Evolutionary conservation across 2,888 invertebrate species (phyloP).

Genomic region (Heliconius aoede): DNA sequence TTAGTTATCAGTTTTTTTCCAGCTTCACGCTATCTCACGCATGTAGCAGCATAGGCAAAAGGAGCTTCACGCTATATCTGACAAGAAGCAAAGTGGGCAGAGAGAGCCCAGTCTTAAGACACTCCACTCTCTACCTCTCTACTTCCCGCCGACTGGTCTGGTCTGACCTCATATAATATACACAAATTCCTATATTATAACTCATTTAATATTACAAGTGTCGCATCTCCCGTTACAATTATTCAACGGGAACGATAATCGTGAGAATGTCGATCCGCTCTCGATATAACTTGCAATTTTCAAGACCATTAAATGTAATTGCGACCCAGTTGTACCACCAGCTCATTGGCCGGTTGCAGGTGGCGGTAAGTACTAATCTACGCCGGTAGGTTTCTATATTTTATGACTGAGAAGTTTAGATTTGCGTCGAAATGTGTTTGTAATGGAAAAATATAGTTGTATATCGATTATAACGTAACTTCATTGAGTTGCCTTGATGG

Average conservation of each 20-base stretch:
- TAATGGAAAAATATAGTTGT: too few relatives aligned
- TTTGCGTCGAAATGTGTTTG: background rate
- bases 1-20: too few relatives aligned
- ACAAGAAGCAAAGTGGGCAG: too few relatives aligned
- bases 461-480: background rate
- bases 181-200: too few relatives aligned
- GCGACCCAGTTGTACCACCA: constrained; percentile 10
- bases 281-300: constrained; percentile 21
- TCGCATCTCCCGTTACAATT: constrained; percentile 25
- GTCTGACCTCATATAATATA: too few relatives aligned
- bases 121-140: too few relatives aligned
- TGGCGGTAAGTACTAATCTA: background rate
- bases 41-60: too few relatives aligned
- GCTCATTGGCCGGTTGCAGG: background rate
- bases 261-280: constrained; percentile 30
- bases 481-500: background rate
- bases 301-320: constrained; percentile 26
- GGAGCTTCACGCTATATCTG: too few relatives aligned
- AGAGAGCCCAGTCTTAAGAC: too few relatives aligned
- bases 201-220: constrained; percentile 17
- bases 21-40: too few relatives aligned
- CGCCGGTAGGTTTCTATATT: background rate
- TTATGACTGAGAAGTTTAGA: background rate
- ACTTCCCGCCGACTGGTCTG: too few relatives aligned
- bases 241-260: constrained; percentile 24